A percentile compares a stretch with the other conserved stretches of the same genome.
These are phyloP conservation scores for Embidobia sp. DNA, from an alignment of 2,888 invertebrate genomes.

Conservation along the genomic window DNA sequence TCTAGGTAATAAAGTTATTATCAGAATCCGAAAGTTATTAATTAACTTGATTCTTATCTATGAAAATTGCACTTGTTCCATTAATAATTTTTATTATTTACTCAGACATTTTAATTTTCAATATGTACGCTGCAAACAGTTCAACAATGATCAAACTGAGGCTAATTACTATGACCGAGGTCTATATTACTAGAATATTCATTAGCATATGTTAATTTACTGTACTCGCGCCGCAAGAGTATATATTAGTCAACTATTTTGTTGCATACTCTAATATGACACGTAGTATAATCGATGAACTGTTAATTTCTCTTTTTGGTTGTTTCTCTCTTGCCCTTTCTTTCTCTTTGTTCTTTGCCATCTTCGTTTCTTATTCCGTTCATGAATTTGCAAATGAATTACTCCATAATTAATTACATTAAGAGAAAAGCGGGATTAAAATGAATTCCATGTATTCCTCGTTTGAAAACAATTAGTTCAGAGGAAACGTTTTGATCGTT, in stretches of 20 bases:
- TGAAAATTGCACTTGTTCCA: too few species aligned
- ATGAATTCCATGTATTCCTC: too few species aligned
- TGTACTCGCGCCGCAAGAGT: neutral
- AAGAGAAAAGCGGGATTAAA: too few species aligned
- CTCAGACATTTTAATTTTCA: neutral
- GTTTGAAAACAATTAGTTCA: too few species aligned
- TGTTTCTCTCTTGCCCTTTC: too few species aligned
- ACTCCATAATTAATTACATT: too few species aligned
- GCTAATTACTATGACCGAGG: conserved; percentile 4
- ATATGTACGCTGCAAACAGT: neutral
- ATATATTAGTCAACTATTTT: conserved; percentile 4
- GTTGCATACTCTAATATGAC: neutral
- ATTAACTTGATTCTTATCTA: too few species aligned
- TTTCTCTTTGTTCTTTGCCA: too few species aligned
- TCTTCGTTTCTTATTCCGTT: too few species aligned
- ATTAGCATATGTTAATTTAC: conserved; percentile 18
- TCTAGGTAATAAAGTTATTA: too few species aligned
- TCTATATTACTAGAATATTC: conserved; percentile 9
- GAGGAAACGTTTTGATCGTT: too few species aligned
- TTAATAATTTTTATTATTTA: conserved; percentile 2
- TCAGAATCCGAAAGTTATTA: too few species aligned
- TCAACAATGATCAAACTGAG: neutral
- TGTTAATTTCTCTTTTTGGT: neutral
- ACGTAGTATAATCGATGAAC: neutral
- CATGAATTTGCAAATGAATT: neutral